Evolutionary conservation across 1,140 invertebrate genomes (phyloP).

Genomic region (Drosophila gunungcola): DNA sequence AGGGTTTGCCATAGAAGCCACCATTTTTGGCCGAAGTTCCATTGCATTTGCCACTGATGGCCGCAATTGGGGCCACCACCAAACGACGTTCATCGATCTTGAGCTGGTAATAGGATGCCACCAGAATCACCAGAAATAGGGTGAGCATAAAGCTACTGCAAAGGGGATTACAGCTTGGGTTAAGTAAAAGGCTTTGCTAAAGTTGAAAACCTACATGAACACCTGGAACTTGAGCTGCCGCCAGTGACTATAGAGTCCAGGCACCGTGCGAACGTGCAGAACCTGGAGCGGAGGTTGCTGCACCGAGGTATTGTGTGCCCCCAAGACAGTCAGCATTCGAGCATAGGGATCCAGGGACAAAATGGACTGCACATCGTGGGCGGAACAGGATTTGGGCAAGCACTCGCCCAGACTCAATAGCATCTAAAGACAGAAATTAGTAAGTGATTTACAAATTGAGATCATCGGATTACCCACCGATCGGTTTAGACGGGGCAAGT

Average conservation of each 20-base stretch:
- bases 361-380: constrained; percentile 87
- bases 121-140: constrained; percentile 66
- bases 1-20: constrained; percentile 70
- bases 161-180: background rate
- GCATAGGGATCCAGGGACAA: constrained; percentile 86
- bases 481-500: constrained; percentile 56
- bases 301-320: constrained; percentile 54
- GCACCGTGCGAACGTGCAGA: constrained; percentile 89
- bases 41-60: constrained; percentile 78
- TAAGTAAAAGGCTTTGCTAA: too few species aligned
- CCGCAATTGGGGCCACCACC: constrained; percentile 59
- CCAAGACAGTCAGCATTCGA: constrained; percentile 80
- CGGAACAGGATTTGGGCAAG: constrained; percentile 89
- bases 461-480: constrained; percentile 43
- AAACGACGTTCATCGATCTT: constrained; percentile 62
- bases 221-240: constrained; percentile 90
- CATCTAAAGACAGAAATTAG: constrained; percentile 33
- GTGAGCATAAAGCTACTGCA: constrained; percentile 75
- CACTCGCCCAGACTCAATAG: constrained; percentile 87
- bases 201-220: constrained; percentile 87
- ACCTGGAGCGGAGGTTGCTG: constrained; percentile 84
- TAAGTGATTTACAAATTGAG: background rate
- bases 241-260: constrained; percentile 88
- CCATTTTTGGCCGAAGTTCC: constrained; percentile 26
- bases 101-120: constrained; percentile 75